Evolutionary conservation across 23 tunicate species (phyloP), one percentile per base, ranked within the genome.

Genomic region (Halocynthia roretzi): DNA sequence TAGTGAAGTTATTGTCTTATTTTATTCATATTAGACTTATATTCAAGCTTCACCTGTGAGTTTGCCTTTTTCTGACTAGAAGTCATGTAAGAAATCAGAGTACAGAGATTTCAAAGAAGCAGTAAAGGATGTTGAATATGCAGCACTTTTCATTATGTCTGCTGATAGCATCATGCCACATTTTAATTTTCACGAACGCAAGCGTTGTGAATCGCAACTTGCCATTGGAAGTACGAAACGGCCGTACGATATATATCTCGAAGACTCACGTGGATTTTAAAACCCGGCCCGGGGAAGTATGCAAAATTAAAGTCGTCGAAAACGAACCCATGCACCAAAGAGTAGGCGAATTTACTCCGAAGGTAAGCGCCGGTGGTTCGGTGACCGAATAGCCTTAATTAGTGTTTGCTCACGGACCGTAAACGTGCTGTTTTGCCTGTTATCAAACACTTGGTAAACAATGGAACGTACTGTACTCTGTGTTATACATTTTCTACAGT

Each of bases 321-420:
- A 92, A 92, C 84, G 98, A 92, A 49, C 98, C 98, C 7, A 86
- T 92, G 82, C 72, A 86, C 54, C 98, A 92, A 63, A 65, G 81
- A 63, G 98, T 92, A 31, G 98, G 98, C n/a, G 50, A n/a, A 6
- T 75, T 92, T 12, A 86, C 83, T 22, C 98, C 98, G 17, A 80
- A 92, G 83, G 98, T 92, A 51, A 54, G 79, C 51, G n/a, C 5
- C 44, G 44, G 44, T 31, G 44, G 44, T 31, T 31, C 44, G 44
- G 64, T 60, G 64, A 60, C 64, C 64, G 64, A 15, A 15, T 58
- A 58, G 17, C 17, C 64, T 58, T 14, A 12, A 67, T 67, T 48
- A 48, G 23, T 67, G 71, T 11, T 67, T 20, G 76, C 76, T 48
- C 49, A 71, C 54, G 49, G 14, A 19, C 14, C 21, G 40, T 15